Evolutionary conservation across 2,797 vertebrate species (phyloP), one percentile per base, ranked within the genome.

Genomic region (Enteromius paludinosus): DNA sequence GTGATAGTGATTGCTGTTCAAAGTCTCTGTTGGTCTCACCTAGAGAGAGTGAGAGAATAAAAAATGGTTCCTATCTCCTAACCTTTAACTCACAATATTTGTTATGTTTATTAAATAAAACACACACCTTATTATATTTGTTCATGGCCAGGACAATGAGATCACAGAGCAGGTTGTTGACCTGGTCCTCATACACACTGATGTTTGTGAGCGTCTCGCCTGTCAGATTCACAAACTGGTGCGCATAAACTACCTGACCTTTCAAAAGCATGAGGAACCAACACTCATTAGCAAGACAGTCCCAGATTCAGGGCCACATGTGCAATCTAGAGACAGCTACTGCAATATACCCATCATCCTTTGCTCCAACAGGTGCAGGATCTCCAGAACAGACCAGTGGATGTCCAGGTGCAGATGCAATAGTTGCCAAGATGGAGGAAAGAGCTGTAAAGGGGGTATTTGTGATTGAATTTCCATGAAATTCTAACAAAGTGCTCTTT

Each of bases 401-500:
- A 96, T 92, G 91, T 99, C 98, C 86, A 99, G 93, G 90, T 97
- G 92, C 88, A 99, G 96, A 89, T 99, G 98, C 23, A 99, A 83
- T 85, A 98, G 93, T 93, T 99, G 97, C 97, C 98, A 99, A 0
- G 97, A 96, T 12, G 98, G 97, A 85, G 97, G 96, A 85, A 97
- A 96, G 75, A 98, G 91, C 98, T 99, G 90, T 49, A 80, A 84
- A 82, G 41, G 41, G 41, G 41, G 41, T 1, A 30, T 28, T 66
- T 38, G 9, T 18, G 8, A 66, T 35, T 38, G 28, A 8, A n/a
- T n/a, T 52, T 72, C 10, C 10, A 72, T 33, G 1, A 6, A 20
- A 52, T 52, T 33, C 2, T 33, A n/a, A n/a, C n/a, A n/a, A n/a
- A n/a, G n/a, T n/a, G 1, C 33, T 20, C 18, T 10, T 35, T 54